Evolutionary conservation across 2,113 vertebrate genomes (phyloP).

Genomic region (Cyprinus carpio): DNA sequence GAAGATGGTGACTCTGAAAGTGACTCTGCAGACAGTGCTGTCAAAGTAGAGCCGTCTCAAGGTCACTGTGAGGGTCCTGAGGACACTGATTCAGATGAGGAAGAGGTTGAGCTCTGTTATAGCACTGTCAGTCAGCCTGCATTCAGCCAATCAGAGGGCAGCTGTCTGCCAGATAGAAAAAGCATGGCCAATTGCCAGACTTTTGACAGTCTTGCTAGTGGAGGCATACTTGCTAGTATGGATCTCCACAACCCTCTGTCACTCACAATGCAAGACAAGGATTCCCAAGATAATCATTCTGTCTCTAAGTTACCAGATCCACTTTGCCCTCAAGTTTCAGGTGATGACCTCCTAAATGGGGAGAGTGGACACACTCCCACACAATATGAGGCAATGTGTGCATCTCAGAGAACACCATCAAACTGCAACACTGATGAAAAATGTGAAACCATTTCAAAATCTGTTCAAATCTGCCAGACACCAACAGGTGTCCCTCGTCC

Average conservation of each 20-base stretch:
- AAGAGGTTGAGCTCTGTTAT: conserved; percentile 85
- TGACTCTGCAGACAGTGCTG: conserved; percentile 60
- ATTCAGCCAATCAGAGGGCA: conserved; percentile 26
- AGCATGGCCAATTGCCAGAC: conserved; percentile 17
- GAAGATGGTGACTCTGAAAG: conserved; percentile 83
- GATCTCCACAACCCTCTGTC: conserved; percentile 44
- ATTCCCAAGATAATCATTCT: conserved; percentile 29
- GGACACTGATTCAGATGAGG: conserved; percentile 78
- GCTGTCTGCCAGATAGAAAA: conserved; percentile 24
- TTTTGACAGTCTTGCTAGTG: neutral
- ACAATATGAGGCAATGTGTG: conserved; percentile 27
- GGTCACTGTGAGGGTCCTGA: conserved; percentile 20
- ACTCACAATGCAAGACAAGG: conserved; percentile 48
- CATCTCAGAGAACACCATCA: conserved; percentile 28
- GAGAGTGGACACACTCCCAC: conserved; percentile 5
- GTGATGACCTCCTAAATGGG: conserved; percentile 46
- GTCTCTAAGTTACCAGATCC: neutral
- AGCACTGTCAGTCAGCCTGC: neutral
- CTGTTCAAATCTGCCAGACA: conserved; percentile 36
- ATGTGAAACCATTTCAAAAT: conserved; percentile 47
- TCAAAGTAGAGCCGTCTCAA: conserved; percentile 1
- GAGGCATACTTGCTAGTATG: conserved; percentile 44
- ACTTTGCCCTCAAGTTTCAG: conserved; percentile 24
- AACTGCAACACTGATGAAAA: conserved; percentile 37
- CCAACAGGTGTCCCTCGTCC: conserved; percentile 41